phyloP scores from a whole-genome alignment of 2,113 vertebrate species.

The Pangasianodon hypophthalmus region DNA sequence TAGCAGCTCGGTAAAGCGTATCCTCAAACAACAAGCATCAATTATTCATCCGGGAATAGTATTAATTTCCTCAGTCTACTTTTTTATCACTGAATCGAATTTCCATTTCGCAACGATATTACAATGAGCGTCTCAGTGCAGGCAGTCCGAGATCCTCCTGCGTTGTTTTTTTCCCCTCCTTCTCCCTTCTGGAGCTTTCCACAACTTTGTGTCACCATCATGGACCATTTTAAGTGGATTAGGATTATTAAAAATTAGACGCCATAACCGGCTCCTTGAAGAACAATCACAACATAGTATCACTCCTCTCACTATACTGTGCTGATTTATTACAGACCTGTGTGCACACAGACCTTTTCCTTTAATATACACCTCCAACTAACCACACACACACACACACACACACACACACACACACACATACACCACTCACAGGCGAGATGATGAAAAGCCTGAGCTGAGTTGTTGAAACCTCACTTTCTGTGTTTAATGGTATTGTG shows the following conservation, averaged over 20 bases:
- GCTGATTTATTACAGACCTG: conserved; percentile 54
- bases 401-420: conserved; percentile 35
- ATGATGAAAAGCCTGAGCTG: conserved; percentile 69
- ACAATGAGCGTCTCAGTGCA: conserved; percentile 37
- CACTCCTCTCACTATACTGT: conserved; percentile 19
- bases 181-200: conserved; percentile 22
- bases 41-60: conserved; percentile 63
- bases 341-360: background rate
- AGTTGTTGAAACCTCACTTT: conserved; percentile 63
- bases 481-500: conserved; percentile 48
- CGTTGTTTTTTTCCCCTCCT: background rate
- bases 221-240: background rate
- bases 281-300: background rate
- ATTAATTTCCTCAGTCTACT: conserved; percentile 51
- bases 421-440: conserved; percentile 57
- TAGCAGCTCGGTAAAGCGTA: conserved; percentile 28
- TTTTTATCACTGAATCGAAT: conserved; percentile 38
- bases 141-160: background rate
- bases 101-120: conserved; percentile 48
- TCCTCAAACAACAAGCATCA: conserved; percentile 54
- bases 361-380: conserved; percentile 61
- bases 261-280: background rate
- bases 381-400: conserved; percentile 57
- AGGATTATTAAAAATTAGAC: conserved; percentile 11
- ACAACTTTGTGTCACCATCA: conserved; percentile 18